These are phyloP conservation scores for Drosophila niveifrons DNA, from an alignment of 2,888 invertebrate genomes.

Conservation along the genomic window DNA sequence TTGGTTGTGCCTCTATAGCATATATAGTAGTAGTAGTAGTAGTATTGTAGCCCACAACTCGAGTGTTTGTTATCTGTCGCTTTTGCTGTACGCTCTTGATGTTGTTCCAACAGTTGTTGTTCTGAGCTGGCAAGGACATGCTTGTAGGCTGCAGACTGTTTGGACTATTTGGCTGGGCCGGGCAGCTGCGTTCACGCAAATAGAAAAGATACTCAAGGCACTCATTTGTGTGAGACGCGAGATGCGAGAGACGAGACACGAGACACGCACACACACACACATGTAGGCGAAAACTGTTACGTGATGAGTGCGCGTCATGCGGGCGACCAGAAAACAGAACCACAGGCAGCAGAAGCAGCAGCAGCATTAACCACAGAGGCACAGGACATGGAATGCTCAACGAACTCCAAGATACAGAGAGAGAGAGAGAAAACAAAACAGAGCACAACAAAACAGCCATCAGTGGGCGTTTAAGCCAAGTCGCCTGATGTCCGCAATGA, in stretches of 20 bases:
- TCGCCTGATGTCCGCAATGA: slow-evolving; percentile 80
- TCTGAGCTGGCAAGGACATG: slow-evolving; percentile 51
- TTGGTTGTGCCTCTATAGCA: background rate
- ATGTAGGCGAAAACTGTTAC: slow-evolving; percentile 61
- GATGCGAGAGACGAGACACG: slow-evolving; percentile 7
- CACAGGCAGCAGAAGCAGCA: slow-evolving; percentile 32
- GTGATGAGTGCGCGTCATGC: slow-evolving; percentile 76
- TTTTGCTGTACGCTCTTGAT: slow-evolving; percentile 35
- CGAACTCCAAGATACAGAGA: background rate
- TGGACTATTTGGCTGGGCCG: slow-evolving; percentile 54
- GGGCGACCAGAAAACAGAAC: slow-evolving; percentile 46
- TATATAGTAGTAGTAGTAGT: slow-evolving; percentile 24
- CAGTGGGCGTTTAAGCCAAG: slow-evolving; percentile 78
- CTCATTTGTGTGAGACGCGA: slow-evolving; percentile 63
- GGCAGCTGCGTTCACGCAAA: slow-evolving; percentile 77
- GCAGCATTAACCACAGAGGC: slow-evolving; percentile 24
- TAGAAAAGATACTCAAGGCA: slow-evolving; percentile 79
- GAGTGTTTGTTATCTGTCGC: slow-evolving; percentile 63
- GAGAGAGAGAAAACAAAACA: background rate
- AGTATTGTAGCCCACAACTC: slow-evolving; percentile 36
- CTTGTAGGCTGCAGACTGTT: slow-evolving; percentile 55
- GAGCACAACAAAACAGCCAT: slow-evolving; percentile 65
- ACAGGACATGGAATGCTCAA: background rate
- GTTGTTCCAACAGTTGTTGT: slow-evolving; percentile 21
- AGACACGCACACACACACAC: background rate